Evolutionary conservation across 2,113 vertebrate species (phyloP).

Genomic region (Callocephalon fimbriatum): DNA sequence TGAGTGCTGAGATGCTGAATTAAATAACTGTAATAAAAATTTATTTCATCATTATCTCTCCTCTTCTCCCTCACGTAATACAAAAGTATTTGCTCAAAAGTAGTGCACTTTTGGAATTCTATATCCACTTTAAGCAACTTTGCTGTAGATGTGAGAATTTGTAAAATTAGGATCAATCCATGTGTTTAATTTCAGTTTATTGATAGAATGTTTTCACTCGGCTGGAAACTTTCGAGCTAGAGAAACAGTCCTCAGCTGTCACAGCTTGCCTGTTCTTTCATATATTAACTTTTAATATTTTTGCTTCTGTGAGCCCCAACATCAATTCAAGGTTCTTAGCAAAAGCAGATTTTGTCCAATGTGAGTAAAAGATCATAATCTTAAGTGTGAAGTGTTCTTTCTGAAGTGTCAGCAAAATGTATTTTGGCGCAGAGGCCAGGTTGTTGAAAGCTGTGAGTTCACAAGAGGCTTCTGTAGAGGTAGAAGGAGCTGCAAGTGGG

Average conservation of each 20-base stretch:
- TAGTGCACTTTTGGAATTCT: background rate
- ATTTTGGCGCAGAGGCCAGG: background rate
- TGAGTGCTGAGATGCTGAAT: background rate
- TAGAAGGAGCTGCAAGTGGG: background rate
- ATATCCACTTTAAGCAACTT: background rate
- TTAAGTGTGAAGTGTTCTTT: constrained; percentile 16
- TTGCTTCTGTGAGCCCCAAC: constrained; percentile 6
- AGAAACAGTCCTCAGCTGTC: background rate
- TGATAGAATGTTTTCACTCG: background rate
- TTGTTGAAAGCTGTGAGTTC: background rate
- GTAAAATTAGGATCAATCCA: background rate
- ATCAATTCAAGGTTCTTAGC: constrained; percentile 17
- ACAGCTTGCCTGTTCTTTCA: constrained; percentile 20
- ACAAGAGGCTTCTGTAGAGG: background rate
- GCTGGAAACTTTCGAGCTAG: background rate
- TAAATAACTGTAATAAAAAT: background rate
- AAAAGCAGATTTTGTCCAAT: constrained; percentile 28
- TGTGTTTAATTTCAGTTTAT: constrained; percentile 3
- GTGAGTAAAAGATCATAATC: background rate
- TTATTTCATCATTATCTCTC: background rate
- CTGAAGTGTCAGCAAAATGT: constrained; percentile 19
- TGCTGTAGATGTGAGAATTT: background rate
- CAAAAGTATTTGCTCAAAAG: background rate
- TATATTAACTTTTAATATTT: constrained; percentile 48
- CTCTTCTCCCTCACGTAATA: background rate